Percentiles rank a stretch among this genome's conserved stretches.
Conservation (phyloP, 2,888 invertebrate species). For the Meganola albula region DNA sequence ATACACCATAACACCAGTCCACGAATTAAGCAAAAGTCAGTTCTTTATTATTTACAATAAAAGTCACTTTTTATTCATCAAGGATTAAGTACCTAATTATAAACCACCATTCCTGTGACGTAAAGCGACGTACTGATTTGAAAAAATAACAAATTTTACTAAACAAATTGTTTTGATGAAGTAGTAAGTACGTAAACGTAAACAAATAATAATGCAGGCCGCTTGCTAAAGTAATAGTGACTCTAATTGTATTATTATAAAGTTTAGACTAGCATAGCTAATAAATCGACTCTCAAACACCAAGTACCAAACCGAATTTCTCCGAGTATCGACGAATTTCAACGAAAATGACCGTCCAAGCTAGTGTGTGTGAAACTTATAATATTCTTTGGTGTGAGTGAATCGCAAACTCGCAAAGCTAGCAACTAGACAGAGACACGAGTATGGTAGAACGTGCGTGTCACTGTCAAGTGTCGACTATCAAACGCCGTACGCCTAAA, state of each 20-base stretch:
- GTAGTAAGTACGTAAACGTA: conserved; percentile 4
- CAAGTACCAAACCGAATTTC: conserved; percentile 2
- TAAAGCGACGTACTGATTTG: conserved; percentile 6
- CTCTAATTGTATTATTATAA: conserved; percentile 3
- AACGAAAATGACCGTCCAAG: conserved; percentile 4
- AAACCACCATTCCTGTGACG: conserved; percentile 6
- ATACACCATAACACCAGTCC: conserved; percentile 5
- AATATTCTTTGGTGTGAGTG: conserved; percentile 4
- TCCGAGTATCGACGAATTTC: conserved; percentile 5
- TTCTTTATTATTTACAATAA: conserved; percentile 8
- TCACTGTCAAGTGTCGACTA: too few species aligned
- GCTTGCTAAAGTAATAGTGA: conserved; percentile 4
- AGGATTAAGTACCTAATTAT: conserved; percentile 9
- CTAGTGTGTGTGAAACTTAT: conserved; percentile 6
- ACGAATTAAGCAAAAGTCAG: conserved; percentile 4
- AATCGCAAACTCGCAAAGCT: too few species aligned
- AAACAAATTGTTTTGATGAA: conserved; percentile 5
- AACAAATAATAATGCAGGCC: conserved; percentile 2
- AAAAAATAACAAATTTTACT: too few species aligned
- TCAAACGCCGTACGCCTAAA: too few species aligned
- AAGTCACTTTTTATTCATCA: conserved; percentile 5
- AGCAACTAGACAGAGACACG: too few species aligned
- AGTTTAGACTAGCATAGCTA: conserved; percentile 2
- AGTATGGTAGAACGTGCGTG: too few species aligned
- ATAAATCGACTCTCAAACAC: too few species aligned